phyloP scores from a whole-genome alignment of 2,113 vertebrate species.

The Chamaea fasciata region DNA sequence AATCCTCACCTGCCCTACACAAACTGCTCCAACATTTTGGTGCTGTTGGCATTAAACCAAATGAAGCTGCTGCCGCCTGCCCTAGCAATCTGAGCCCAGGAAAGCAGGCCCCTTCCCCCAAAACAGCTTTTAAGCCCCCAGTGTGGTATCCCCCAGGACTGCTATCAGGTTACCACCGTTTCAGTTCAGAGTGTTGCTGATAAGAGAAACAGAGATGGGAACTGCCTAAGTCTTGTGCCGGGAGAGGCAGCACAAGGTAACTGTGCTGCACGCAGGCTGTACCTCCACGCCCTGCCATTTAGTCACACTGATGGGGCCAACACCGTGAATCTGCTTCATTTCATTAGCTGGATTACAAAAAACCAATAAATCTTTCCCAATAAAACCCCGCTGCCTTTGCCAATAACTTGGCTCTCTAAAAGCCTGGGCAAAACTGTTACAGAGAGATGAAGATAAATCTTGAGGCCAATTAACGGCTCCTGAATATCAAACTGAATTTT shows the following conservation, averaged over 20 bases:
- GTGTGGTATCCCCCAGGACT: accelerated
- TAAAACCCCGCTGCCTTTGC: neutral
- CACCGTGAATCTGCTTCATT: neutral
- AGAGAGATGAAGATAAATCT: neutral
- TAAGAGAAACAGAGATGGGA: neutral
- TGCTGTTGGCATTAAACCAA: neutral
- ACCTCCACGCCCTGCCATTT: neutral
- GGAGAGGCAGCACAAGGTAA: neutral
- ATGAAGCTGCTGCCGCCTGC: neutral
- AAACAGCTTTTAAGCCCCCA: neutral
- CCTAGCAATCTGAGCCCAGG: neutral
- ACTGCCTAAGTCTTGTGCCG: neutral
- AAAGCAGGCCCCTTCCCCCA: neutral
- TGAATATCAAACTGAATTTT: neutral
- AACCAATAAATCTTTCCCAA: neutral
- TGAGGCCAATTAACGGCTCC: neutral
- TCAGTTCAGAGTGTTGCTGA: neutral
- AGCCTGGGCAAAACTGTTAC: neutral
- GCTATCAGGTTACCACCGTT: neutral
- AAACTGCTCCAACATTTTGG: neutral
- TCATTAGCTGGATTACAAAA: neutral
- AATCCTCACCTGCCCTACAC: neutral
- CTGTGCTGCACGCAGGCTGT: neutral
- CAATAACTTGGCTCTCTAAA: neutral
- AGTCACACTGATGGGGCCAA: neutral